A percentile compares a stretch with the other conserved stretches of the same genome.
Conservation (phyloP, 2,888 invertebrate species). For the Gasteruption jaculator region DNA sequence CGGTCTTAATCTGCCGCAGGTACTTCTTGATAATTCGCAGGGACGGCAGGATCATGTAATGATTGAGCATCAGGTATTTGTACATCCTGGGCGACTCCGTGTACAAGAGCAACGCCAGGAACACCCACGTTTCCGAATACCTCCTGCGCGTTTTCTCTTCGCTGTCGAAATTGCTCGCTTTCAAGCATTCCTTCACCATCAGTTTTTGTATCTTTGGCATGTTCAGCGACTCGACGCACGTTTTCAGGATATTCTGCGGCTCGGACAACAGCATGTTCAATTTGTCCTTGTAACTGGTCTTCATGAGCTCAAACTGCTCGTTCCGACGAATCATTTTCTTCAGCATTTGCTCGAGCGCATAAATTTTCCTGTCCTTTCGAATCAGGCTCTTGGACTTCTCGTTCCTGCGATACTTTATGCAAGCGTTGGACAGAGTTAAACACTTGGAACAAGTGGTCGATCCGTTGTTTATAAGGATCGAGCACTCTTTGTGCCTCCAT, state of each 20-base stretch:
- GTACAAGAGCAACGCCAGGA: slow-evolving; percentile 34
- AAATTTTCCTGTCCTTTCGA: slow-evolving; percentile 13
- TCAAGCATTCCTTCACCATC: slow-evolving; percentile 36
- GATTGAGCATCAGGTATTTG: slow-evolving; percentile 31
- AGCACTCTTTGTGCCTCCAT: slow-evolving; percentile 41
- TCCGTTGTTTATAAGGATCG: slow-evolving; percentile 37
- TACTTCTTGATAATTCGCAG: slow-evolving; percentile 31
- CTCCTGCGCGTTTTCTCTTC: slow-evolving; percentile 23
- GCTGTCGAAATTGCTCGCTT: slow-evolving; percentile 24
- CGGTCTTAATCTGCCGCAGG: slow-evolving; percentile 33
- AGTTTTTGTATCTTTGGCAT: slow-evolving; percentile 36
- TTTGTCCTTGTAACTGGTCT: slow-evolving; percentile 20
- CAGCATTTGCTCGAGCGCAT: slow-evolving; percentile 22
- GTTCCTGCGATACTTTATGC: too few species aligned
- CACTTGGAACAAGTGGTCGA: slow-evolving; percentile 38
- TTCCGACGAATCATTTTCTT: slow-evolving; percentile 25
- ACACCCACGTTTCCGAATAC: slow-evolving; percentile 36
- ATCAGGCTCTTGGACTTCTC: slow-evolving; percentile 16
- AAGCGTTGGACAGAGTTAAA: slow-evolving; percentile 22
- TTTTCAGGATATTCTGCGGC: slow-evolving; percentile 18
- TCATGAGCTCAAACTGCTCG: slow-evolving; percentile 20
- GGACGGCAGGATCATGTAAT: slow-evolving; percentile 34
- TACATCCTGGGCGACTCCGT: slow-evolving; percentile 35
- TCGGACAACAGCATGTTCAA: slow-evolving; percentile 16
- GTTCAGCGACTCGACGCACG: slow-evolving; percentile 28